Base-by-base conservation (phyloP, 2,888 invertebrate species). In the Apotomis turbidana region DNA sequence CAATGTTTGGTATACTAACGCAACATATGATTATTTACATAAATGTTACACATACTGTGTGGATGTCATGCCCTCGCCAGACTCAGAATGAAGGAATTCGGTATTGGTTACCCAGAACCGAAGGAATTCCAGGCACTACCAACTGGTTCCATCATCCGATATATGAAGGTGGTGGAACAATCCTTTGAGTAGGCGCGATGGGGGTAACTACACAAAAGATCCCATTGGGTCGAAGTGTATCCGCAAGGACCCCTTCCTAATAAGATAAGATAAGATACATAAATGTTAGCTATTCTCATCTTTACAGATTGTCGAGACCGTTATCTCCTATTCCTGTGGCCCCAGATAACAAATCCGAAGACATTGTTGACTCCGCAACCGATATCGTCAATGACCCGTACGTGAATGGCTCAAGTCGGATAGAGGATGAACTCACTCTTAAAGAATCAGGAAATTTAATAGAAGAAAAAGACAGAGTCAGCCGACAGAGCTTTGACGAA, bases 401-500 rank as follows among this genome's bases (percentile, higher is more conserved):
- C 71, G 74, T 85, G 0, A 91, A 91, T 81, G 91, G 90, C 41
- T 79, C 79, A 51, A 83, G 68, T 70, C 85, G 85, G 75, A 73
- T 77, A 58, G 83, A 81, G 15, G 91, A 91, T 74, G 89, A 90
- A 76, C 80, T 92, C 0, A 87, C 92, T 3, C 88, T 87, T 6
- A 93, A 93, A 81, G 93, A 93, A 78, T 84, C 88, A 8, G 90
- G 87, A 12, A 92, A 92, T 75, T 77, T 93, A 76, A 57, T 90
- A 63, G 93, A 93, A 52, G 93, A 93, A 73, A 93, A 93, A 79
- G 93, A 93, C 75, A 85, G 85, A 77, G 85, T 89, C 44, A 93
- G 92, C 76, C 79, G 89, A 5, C 93, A 93, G 76, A 93, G 92
- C 76, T 92, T 93, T 78, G 93, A 93, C 77, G 93, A 92, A 57